Conservation (phyloP, 2,113 vertebrate species). For the Gavia stellata region DNA sequence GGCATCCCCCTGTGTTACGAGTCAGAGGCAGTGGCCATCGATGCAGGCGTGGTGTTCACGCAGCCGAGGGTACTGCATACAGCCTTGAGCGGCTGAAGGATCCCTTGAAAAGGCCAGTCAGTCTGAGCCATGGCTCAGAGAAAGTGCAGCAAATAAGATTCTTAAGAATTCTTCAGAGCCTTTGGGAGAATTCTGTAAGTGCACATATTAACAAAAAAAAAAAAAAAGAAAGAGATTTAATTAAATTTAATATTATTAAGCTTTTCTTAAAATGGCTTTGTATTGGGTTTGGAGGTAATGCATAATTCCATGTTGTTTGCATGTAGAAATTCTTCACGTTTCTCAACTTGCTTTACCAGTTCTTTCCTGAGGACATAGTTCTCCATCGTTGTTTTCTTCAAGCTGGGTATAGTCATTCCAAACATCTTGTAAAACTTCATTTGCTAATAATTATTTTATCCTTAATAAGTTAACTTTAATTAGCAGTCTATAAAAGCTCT, state of each 20-base stretch:
- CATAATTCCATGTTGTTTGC: background rate
- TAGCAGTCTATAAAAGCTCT: background rate
- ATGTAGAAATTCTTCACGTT: background rate
- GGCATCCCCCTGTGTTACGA: background rate
- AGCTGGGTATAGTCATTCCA: background rate
- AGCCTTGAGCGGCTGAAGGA: background rate
- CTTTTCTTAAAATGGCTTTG: background rate
- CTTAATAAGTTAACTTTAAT: background rate
- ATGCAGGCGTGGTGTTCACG: accelerated
- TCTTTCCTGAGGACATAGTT: background rate
- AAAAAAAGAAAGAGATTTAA: background rate
- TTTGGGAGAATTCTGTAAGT: background rate
- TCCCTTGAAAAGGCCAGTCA: background rate
- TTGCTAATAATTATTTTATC: background rate
- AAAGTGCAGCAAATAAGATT: background rate
- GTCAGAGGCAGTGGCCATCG: background rate
- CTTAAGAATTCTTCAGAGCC: background rate
- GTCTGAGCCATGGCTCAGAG: background rate
- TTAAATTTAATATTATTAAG: background rate
- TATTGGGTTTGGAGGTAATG: background rate
- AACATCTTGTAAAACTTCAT: background rate
- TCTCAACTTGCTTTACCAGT: background rate
- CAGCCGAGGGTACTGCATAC: accelerated
- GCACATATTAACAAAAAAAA: background rate
- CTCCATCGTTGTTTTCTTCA: background rate